Evolutionary conservation across 30 jellyfish, hydroid and myxozoan species (phyloP).

Genomic region (Hydra vulgaris): DNA sequence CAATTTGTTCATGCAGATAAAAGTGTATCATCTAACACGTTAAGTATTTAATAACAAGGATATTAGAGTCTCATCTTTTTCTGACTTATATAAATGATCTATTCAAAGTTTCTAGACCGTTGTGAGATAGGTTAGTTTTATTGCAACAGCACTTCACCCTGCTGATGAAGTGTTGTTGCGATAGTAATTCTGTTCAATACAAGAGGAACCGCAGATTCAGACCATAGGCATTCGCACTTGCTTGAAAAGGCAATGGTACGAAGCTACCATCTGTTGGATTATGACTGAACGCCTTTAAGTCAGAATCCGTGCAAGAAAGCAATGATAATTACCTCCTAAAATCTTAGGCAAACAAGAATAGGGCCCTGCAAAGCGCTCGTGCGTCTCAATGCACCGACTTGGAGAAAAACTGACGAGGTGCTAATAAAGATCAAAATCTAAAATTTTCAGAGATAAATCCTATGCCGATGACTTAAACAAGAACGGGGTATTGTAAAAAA

Average conservation of each 20-base stretch:
- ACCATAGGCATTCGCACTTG: slow-evolving; percentile 44
- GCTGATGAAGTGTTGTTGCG: slow-evolving; percentile 57
- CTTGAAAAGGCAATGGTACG: slow-evolving; percentile 66
- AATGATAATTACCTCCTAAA: slow-evolving; percentile 4
- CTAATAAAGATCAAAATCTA: not conserved
- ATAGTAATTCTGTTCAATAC: slow-evolving; percentile 56
- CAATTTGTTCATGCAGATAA: no score
- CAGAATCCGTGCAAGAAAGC: slow-evolving; percentile 53
- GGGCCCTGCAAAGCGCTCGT: slow-evolving; percentile 15
- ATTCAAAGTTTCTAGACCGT: slow-evolving; percentile 78
- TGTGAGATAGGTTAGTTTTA: slow-evolving; percentile 75
- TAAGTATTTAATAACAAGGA: no score
- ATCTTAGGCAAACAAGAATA: slow-evolving; percentile 26
- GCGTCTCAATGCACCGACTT: slow-evolving; percentile 10
- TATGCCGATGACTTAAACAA: not conserved
- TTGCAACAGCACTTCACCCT: no score
- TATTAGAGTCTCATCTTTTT: no score
- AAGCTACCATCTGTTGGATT: slow-evolving; percentile 60
- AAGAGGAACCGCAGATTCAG: slow-evolving; percentile 65
- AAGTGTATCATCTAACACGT: no score
- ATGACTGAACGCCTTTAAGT: slow-evolving; percentile 52
- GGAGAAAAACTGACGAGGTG: slow-evolving; percentile 10
- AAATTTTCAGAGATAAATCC: not conserved
- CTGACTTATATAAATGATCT: no score
- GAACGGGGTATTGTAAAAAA: not conserved